Base-by-base conservation (phyloP, 1,140 invertebrate genomes). In the Bactericera cockerelli region DNA sequence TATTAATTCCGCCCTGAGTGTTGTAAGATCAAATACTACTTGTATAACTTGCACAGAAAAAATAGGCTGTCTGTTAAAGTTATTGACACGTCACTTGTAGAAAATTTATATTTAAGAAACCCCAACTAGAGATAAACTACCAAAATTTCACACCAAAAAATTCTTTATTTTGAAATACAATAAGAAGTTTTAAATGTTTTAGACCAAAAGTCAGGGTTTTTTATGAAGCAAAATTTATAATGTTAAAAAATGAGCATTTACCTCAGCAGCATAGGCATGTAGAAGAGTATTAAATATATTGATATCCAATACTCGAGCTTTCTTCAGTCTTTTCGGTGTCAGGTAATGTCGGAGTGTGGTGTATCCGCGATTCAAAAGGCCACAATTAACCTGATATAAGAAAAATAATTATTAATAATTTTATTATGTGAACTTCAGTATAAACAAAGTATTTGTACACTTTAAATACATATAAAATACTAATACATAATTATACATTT, bases 211-310 rank as follows among this genome's bases (percentile, higher is more conserved):
- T 36, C 10, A 36, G 10, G 33, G 16, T 11, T 16, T 36, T 11
- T 11, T 11, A 36, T 36, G 16, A 36, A 11, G 33, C 16, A 36
- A 36, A 36, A 36, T 16, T 16, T 36, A 16, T 36, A 11, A 11
- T 36, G 10, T 36, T 36, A 36, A 36, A 36, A 36, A 36, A 10
- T 36, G 10, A 11, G 10, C 10, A 10, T 16, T 36, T 16, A 62
- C 61, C 58, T 62, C 42, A n/a, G 28, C 57, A 4, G 61, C 59
- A 60, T 57, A 62, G 4, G 58, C 61, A 56, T 62, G 61, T 56
- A 62, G 55, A 36, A 62, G 55, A 22, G 53, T 57, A 28, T 59
- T 62, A 26, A 62, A 62, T 25, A 56, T 53, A 22, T 53, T 39
- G n/a, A 24, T 55, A 49, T 59, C 57, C 26, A 22, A 28, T 31